Evolutionary conservation across 2,888 invertebrate genomes (phyloP), one percentile per base, ranked within the genome.

Genomic region (Epicampocera succincta): DNA sequence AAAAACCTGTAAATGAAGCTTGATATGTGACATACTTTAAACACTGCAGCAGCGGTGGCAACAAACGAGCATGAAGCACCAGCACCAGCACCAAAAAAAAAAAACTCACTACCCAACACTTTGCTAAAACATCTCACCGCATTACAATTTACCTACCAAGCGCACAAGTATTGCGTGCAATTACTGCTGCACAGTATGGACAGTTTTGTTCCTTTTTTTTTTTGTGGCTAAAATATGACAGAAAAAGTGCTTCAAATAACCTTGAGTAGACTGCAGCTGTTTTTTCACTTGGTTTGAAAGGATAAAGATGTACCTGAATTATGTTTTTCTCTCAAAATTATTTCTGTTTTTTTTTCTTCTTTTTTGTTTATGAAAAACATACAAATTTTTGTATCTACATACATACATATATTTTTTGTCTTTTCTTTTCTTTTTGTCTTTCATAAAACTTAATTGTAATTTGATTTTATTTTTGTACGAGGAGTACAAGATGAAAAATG

Each of bases 371-470:
- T 21, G 19, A 66, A 75, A 48, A 66, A 75, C 42, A 75, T 42
- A 52, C 44, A 68, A 63, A 61, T 71, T 77, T 56, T 54, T 65
- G 61, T 58, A 54, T 33, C 1, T 33, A 9, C 6, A 29, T 29
- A 29, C 29, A 29, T 19, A 48, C 6, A 8, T 33, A 2, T 40
- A 33, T 13, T 25, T 33, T 50, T 44, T 66, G 15, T 54, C n/a
- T n/a, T 15, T 54, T 9, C 19, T 19, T 56, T 42, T 19, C 21
- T 17, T 58, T 58, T 11, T 50, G 25, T 63, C 56, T 56, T 71
- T 58, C 50, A 72, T 65, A 78, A 78, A 72, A 73, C 40, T 78
- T 73, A 71, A 65, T 69, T 69, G 73, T 82, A 71, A 74, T 74
- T 63, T 75, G 19, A 44, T 44, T 72, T 54, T 69, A 52, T 19